A percentile compares a stretch with the other conserved stretches of the same genome.
Conservation (phyloP, 1,140 invertebrate species). For the Brachionus koreanus region DNA sequence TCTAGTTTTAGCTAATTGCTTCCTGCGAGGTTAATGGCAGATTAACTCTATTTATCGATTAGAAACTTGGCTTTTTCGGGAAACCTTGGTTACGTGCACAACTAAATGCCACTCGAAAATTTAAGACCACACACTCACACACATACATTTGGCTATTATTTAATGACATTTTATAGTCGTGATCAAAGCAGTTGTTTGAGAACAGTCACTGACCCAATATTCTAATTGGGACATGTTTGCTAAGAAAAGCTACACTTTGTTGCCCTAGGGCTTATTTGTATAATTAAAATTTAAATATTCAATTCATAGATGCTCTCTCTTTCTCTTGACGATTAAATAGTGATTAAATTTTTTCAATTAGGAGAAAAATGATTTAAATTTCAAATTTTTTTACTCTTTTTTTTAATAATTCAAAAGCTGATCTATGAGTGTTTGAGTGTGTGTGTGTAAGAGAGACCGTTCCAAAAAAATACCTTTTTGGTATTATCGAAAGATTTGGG, state of each 20-base stretch:
- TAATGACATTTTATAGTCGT: neutral
- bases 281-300: slow-evolving; percentile 12
- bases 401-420: too few relatives aligned
- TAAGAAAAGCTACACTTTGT: neutral
- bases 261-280: neutral
- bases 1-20: neutral
- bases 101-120: neutral
- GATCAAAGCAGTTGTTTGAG: neutral
- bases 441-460: too few relatives aligned
- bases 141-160: neutral
- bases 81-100: neutral
- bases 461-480: neutral
- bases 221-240: slow-evolving; percentile 1
- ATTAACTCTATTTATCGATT: neutral
- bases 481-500: neutral
- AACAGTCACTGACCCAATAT: neutral
- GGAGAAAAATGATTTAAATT: neutral
- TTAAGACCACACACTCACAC: neutral
- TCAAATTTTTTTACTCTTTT: neutral
- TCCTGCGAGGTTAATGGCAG: neutral
- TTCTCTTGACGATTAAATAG: neutral
- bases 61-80: neutral
- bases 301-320: neutral
- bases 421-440: too few relatives aligned
- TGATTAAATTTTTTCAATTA: slow-evolving; percentile 11